phyloP scores from a whole-genome alignment of 2,113 vertebrate species.

The Carollia perspicillata region DNA sequence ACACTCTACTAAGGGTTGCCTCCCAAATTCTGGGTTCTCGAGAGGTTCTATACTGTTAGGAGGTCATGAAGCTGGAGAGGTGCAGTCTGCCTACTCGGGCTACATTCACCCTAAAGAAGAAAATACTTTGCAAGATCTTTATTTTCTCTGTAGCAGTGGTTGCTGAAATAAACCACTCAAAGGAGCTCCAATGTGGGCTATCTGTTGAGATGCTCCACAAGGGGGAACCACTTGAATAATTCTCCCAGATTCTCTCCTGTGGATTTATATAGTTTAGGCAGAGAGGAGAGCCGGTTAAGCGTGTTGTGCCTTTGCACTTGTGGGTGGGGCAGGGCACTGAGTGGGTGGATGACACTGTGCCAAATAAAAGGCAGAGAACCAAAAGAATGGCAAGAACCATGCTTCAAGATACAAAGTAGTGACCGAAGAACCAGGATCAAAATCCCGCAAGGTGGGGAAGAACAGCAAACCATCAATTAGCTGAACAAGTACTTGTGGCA shows the following conservation, averaged over 20 bases:
- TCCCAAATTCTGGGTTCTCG: neutral
- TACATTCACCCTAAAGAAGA: neutral
- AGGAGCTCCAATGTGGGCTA: neutral
- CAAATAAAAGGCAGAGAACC: neutral
- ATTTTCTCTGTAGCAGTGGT: neutral
- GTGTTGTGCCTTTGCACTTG: neutral
- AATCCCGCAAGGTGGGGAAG: neutral
- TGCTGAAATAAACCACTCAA: neutral
- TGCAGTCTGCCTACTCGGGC: neutral
- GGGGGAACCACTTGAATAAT: neutral
- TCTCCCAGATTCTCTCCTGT: neutral
- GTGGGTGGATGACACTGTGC: neutral
- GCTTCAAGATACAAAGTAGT: neutral
- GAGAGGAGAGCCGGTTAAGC: neutral
- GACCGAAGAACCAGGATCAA: neutral
- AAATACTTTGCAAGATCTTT: neutral
- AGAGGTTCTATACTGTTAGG: neutral
- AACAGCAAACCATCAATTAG: neutral
- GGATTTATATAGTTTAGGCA: neutral
- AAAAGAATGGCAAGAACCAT: neutral
- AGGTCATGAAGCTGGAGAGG: neutral
- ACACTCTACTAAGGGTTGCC: rapidly evolving
- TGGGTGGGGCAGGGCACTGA: neutral
- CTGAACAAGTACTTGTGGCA: neutral
- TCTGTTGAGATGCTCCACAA: neutral